A percentile compares a stretch with the other conserved stretches of the same genome.
Conservation (phyloP, 2,113 vertebrate genomes). For the Synchiropus splendidus region DNA sequence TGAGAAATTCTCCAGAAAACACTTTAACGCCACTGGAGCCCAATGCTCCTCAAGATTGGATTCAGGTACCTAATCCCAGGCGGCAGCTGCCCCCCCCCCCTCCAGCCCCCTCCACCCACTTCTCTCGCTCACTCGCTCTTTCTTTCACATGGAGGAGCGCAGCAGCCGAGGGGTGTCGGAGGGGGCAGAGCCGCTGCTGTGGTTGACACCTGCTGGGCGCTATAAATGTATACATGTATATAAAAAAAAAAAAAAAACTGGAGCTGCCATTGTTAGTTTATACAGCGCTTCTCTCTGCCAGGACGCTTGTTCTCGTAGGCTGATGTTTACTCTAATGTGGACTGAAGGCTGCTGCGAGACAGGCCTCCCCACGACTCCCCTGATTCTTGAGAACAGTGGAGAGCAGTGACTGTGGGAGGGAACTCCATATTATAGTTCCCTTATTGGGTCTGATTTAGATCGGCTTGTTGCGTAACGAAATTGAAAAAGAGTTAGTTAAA, state of each 20-base stretch:
- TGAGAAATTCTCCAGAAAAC: conserved; percentile 90
- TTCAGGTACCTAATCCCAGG: conserved; percentile 93
- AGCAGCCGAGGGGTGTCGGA: conserved; percentile 82
- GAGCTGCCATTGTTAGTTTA: conserved; percentile 73
- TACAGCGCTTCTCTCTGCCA: conserved; percentile 56
- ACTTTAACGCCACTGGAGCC: conserved; percentile 92
- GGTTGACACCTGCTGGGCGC: conserved; percentile 86
- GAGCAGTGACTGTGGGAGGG: no score
- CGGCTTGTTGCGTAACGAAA: no score
- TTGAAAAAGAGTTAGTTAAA: no score
- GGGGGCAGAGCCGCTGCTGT: conserved; percentile 77
- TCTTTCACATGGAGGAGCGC: conserved; percentile 68
- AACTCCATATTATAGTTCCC: no score
- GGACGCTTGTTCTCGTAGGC: conserved; percentile 40
- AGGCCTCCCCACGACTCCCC: conserved; percentile 54
- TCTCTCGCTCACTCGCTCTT: conserved; percentile 28
- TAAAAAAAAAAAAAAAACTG: conserved; percentile 48
- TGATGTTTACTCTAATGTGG: conserved; percentile 49
- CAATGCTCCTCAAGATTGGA: conserved; percentile 84
- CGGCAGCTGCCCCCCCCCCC: conserved; percentile 69
- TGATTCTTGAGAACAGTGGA: conserved; percentile 32
- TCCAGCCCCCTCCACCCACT: conserved; percentile 23
- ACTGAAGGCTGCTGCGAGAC: conserved; percentile 53
- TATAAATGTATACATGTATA: conserved; percentile 76
- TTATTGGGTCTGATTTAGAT: no score